Percentiles rank a stretch among this genome's conserved stretches.
phyloP scores from a whole-genome alignment of 2,888 invertebrate species.

The Emmelina monodactyla region DNA sequence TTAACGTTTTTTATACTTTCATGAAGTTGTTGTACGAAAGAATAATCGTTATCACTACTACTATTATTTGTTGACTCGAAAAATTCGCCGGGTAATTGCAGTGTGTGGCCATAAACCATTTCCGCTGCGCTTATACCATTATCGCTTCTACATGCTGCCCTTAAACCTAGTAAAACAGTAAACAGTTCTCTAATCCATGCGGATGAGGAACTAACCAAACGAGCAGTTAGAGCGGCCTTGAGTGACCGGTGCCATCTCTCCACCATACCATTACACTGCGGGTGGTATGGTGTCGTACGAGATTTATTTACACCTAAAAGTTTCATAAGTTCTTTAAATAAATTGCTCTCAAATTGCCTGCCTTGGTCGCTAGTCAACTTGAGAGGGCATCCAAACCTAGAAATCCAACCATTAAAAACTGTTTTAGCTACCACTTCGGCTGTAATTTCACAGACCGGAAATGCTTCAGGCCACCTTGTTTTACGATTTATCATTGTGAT shows the following conservation, averaged over 20 bases:
- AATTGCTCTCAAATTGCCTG: conserved; percentile 20
- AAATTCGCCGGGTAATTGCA: conserved; percentile 12
- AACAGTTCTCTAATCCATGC: conserved; percentile 21
- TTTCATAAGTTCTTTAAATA: conserved; percentile 17
- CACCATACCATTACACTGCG: conserved; percentile 13
- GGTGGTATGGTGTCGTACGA: conserved; percentile 16
- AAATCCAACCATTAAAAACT: conserved; percentile 15
- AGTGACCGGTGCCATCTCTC: conserved; percentile 9
- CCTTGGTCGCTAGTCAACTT: conserved; percentile 16
- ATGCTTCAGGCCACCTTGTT: conserved; percentile 19
- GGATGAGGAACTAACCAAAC: background rate
- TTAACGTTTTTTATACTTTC: conserved; percentile 1
- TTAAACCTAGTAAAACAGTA: conserved; percentile 21
- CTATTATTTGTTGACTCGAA: background rate
- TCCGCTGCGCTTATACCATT: conserved; percentile 11
- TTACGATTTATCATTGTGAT: conserved; percentile 17
- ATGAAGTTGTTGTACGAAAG: background rate
- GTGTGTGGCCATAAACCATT: conserved; percentile 11
- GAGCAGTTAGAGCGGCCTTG: conserved; percentile 7
- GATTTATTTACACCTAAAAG: conserved; percentile 11
- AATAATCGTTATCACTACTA: background rate
- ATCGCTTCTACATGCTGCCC: conserved; percentile 10
- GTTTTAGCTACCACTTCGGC: conserved; percentile 11
- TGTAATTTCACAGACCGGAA: conserved; percentile 14
- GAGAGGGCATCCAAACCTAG: conserved; percentile 13